Conservation (phyloP, 1,140 invertebrate species). For the Helicoverpa zea region DNA sequence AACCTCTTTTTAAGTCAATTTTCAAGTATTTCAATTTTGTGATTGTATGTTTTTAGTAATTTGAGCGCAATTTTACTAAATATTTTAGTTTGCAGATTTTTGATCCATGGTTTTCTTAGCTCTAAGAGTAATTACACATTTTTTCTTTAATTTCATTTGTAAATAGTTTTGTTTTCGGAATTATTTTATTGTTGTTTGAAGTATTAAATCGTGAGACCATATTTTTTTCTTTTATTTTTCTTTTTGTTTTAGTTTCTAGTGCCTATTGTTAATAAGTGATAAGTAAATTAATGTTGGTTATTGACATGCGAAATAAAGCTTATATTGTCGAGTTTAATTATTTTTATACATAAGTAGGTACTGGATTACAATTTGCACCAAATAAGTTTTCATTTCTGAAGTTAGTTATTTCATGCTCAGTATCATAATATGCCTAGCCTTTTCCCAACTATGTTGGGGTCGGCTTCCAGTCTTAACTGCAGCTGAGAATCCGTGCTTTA, state of each 20-base stretch:
- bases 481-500: no score
- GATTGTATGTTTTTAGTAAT: not conserved
- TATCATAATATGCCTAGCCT: no score
- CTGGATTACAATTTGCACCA: no score
- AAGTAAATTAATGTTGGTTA: constrained; percentile 2
- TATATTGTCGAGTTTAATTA: constrained; percentile 6
- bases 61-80: not conserved
- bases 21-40: constrained; percentile 14
- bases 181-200: constrained; percentile 70
- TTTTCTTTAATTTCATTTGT: constrained; percentile 59
- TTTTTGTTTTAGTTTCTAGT: constrained; percentile 11
- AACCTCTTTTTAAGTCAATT: constrained; percentile 51
- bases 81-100: not conserved
- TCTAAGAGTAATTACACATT: constrained; percentile 57
- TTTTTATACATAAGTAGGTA: not conserved
- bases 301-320: constrained; percentile 25
- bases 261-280: not conserved
- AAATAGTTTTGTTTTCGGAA: constrained; percentile 65
- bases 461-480: no score
- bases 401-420: no score
- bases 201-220: constrained; percentile 76
- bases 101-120: constrained; percentile 33
- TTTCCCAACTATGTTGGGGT: no score
- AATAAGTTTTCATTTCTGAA: no score
- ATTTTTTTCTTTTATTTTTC: constrained; percentile 61